Evolutionary conservation across 2,797 vertebrate species (phyloP).

Genomic region (Acrossocheilus wenchowensis): DNA sequence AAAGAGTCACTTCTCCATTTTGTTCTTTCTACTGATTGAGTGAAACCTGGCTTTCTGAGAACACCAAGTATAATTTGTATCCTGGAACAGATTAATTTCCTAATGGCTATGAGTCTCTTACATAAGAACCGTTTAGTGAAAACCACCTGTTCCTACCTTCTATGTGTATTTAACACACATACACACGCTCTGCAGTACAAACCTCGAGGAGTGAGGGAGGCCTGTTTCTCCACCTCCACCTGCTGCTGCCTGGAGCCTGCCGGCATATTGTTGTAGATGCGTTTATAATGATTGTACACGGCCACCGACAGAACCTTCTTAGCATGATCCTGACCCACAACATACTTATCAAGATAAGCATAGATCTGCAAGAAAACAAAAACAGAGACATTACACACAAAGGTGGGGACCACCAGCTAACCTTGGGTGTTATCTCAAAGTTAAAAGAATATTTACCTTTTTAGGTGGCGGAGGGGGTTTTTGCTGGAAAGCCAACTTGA

Average conservation of each 20-base stretch:
- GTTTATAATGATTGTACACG: constrained; percentile 92
- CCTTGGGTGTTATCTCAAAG: background rate
- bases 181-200: constrained; percentile 60
- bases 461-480: constrained; percentile 89
- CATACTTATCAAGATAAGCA: constrained; percentile 91
- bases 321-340: constrained; percentile 89
- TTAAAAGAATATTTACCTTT: constrained; percentile 73
- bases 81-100: background rate
- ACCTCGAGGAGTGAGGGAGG: constrained; percentile 87
- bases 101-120: background rate
- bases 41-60: background rate
- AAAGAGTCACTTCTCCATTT: constrained; percentile 8
- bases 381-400: background rate
- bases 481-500: constrained; percentile 89
- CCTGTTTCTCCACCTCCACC: constrained; percentile 85
- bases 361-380: constrained; percentile 79
- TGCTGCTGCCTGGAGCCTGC: constrained; percentile 82
- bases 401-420: background rate
- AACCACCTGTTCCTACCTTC: background rate
- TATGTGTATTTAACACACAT: background rate
- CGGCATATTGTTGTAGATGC: constrained; percentile 91
- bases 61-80: background rate
- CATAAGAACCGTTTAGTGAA: background rate
- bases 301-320: constrained; percentile 92
- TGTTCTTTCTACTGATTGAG: background rate